These are phyloP conservation scores for Haemorhous mexicanus DNA, from an alignment of 2,113 vertebrate species.

Conservation along the genomic window DNA sequence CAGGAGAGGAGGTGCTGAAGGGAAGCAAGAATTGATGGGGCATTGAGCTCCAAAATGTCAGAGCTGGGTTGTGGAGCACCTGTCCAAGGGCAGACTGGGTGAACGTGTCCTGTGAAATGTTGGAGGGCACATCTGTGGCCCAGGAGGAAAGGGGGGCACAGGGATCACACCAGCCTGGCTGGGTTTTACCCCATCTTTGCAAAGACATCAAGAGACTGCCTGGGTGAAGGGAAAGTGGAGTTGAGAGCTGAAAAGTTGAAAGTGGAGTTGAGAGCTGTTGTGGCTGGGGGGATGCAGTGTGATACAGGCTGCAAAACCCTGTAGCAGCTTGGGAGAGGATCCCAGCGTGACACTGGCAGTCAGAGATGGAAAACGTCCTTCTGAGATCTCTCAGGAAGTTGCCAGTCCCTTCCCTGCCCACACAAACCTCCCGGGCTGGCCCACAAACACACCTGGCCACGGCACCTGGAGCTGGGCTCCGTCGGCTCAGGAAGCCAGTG, in stretches of 20 bases:
- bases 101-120: background rate
- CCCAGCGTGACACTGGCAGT: rapidly evolving
- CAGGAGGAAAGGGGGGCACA: background rate
- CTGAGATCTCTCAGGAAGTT: background rate
- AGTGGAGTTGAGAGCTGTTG: background rate
- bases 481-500: background rate
- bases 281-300: background rate
- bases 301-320: background rate
- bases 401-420: background rate
- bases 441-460: background rate
- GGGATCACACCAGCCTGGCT: rapidly evolving
- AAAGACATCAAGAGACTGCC: background rate
- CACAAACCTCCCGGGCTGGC: background rate
- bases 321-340: background rate
- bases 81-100: rapidly evolving
- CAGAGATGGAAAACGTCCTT: background rate
- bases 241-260: background rate
- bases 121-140: background rate
- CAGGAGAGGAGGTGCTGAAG: background rate
- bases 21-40: background rate
- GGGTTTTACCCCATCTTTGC: background rate
- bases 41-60: background rate
- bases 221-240: background rate
- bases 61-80: background rate
- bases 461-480: background rate